Base-by-base conservation (phyloP, 1,140 invertebrate species). In the Mya arenaria region DNA sequence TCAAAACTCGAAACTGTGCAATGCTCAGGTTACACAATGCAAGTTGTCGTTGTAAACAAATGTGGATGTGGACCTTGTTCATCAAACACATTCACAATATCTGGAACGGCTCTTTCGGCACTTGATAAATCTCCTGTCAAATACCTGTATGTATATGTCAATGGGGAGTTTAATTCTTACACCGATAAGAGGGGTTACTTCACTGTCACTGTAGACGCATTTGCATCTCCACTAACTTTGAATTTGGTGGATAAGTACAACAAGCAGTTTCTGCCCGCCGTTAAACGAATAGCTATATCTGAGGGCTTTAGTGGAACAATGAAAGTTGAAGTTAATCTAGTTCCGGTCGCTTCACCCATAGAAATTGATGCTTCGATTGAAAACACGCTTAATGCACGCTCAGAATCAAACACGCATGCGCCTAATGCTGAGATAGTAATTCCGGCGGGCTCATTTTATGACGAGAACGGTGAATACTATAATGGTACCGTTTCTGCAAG, bases 381-480 rank as follows among this genome's bases (percentile, higher is more conserved):
- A 71, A 72, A 72, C 69, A 72, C 6, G 0, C 17, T 72, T 39
- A 6, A 39, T 30, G 25, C 44, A 5, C 48, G 69, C 0, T 19
- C 44, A 34, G 19, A 17, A 0, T 17, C 39, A 0, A 25, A 48
- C 17, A 69, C 44, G 6, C 4, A 3, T 0, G 4, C 37, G n/a
- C 25, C 41, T 3, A 52, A 36, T 34, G 32, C 41, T 30, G 34
- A 72, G 17, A 34, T 72, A 3, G 23, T 36, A 1, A 48, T 71
- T 30, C 68, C 68, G n/a, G 23, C 68, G n/a, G 55, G 55, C 23
- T 17, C 39, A 52, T 71, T 71, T 3, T 34, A 52, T 6, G 48
- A 71, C 36, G 8, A 28, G 55, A 30, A 71, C 32, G 68, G 68
- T 4, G 34, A 41, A 0, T 10, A 28, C 4, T 71, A 28, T 32